Evolutionary conservation across 2,113 vertebrate species (phyloP).

Genomic region (Pomatorhinus ruficollis): DNA sequence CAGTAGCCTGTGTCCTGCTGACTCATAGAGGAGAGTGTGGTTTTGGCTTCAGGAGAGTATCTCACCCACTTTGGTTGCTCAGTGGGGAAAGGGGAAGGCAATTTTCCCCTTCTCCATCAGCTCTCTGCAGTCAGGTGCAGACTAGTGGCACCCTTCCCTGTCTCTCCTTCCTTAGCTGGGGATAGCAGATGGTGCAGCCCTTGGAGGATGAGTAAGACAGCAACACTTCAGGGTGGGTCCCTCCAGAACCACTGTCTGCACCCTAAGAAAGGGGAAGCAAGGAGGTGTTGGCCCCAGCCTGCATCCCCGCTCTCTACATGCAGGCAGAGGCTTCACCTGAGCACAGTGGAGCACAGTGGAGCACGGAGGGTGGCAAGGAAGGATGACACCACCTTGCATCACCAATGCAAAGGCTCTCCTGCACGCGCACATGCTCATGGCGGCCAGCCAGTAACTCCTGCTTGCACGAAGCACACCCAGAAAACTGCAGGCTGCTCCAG

Average conservation of each 20-base stretch:
- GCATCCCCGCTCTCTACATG: rapidly evolving
- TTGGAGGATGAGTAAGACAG: neutral
- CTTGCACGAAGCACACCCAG: neutral
- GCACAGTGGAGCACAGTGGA: neutral
- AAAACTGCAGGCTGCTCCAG: neutral
- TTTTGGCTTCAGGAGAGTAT: neutral
- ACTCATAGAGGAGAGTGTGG: rapidly evolving
- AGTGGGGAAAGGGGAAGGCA: neutral
- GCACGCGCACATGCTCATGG: rapidly evolving
- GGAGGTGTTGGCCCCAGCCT: neutral
- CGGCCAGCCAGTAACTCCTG: neutral
- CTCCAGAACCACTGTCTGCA: neutral
- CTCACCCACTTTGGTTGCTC: neutral
- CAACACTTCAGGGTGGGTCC: neutral
- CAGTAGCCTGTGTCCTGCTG: neutral
- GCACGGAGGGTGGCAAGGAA: neutral
- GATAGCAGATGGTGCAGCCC: neutral
- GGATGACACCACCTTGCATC: neutral
- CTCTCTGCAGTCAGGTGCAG: neutral
- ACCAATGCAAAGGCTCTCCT: neutral
- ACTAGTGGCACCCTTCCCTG: neutral
- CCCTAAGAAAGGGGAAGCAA: neutral
- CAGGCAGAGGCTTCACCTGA: neutral
- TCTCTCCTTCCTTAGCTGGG: neutral
- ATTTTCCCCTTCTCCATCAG: neutral